Base-by-base conservation (phyloP, 2,113 vertebrate genomes). In the Hippocampus comes region DNA sequence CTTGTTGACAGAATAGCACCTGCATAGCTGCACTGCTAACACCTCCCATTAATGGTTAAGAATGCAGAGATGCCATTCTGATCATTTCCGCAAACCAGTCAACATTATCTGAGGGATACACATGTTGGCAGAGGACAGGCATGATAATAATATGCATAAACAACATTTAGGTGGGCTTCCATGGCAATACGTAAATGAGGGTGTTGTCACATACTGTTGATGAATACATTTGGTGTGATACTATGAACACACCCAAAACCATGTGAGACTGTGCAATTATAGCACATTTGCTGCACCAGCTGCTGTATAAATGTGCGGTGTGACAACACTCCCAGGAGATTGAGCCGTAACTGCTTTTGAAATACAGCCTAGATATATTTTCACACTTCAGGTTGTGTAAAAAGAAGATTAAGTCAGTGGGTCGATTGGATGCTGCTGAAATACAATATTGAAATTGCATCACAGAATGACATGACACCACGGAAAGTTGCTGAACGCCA, bases 1-100 rank as follows among this genome's bases (percentile, higher is more conserved):
- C 89, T 87, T 84, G 86, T 90, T 89, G 91, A 88, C 85, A 80
- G 78, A 71, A 82, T 88, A 82, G 79, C 83, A 56, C 89, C 82
- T 90, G 76, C 81, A 75, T 88, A 90, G 86, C 84, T 85, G 89
- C 83, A 86, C 82, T 78, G 60, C 63, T 70, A 85, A 88, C 86
- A 89, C 89, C 82, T 89, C 83, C 74, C 80, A 65, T 76, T 77
- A 56, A 5, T 38, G 84, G 84, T 88, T 82, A 84, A 82, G 84
- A 80, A 68, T 14, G 70, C 60, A 4, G 68, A 43, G 51, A 82
- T 68, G 38, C 83, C 86, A 81, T 77, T 81, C 86, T 71, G 77
- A 84, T 73, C 68, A 23, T 18, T 75, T 27, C 72, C 53, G 67
- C 12, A 27, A 60, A 75, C 71, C 21, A 67, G 74, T 77, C 60